Conservation (phyloP, 1,140 invertebrate genomes). For the Euglossa dilemma region DNA sequence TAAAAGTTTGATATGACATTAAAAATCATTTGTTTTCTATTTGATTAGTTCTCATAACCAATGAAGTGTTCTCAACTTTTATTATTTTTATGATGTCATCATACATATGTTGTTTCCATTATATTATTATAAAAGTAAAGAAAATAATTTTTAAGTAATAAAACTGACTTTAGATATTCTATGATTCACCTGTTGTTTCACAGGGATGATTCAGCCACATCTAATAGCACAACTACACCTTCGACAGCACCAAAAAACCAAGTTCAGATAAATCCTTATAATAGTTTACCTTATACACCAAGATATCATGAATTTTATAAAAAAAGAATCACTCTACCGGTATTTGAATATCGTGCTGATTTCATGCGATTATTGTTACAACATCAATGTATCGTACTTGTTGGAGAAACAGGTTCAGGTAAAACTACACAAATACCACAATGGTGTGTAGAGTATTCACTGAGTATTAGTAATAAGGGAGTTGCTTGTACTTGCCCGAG, state of each 20-base stretch:
- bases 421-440: conserved; percentile 98
- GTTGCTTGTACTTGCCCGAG: conserved; percentile 99
- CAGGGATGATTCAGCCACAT: conserved; percentile 75
- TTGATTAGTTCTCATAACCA: not conserved
- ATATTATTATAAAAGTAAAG: not conserved
- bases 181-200: conserved; percentile 29
- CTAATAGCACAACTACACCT: conserved; percentile 72
- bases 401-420: conserved; percentile 98
- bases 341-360: conserved; percentile 98
- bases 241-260: conserved; percentile 81
- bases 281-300: conserved; percentile 89
- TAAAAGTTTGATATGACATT: not conserved
- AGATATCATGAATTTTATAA: conserved; percentile 92
- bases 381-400: conserved; percentile 96
- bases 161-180: not conserved
- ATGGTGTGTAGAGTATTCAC: conserved; percentile 96
- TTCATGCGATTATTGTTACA: conserved; percentile 96
- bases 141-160: not conserved
- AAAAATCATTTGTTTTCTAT: not conserved
- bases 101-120: not conserved
- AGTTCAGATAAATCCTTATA: conserved; percentile 87
- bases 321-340: conserved; percentile 95
- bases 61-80: conserved; percentile 27
- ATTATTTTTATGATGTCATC: not conserved
- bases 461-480: conserved; percentile 88